Evolutionary conservation across 64 coral and sea anemone genomes (phyloP).

Genomic region (Actinia tenebrosa): DNA sequence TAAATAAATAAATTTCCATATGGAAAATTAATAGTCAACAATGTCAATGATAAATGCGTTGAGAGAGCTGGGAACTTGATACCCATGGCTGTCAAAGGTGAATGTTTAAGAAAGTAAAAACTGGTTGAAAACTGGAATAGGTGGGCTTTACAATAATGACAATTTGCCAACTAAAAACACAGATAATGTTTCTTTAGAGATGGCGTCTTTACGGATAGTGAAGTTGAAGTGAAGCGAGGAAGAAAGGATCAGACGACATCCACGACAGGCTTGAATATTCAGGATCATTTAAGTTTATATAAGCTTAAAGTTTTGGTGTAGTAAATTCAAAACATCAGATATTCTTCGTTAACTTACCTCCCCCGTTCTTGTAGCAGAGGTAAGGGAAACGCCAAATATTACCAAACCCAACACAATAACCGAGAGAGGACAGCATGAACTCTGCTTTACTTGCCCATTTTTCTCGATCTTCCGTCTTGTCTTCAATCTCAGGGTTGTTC

Average conservation of each 20-base stretch:
- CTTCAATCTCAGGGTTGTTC: constrained; percentile 1
- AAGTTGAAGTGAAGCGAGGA: no score
- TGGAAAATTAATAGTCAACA: background rate
- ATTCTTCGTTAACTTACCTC: constrained; percentile 17
- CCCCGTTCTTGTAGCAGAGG: constrained; percentile 45
- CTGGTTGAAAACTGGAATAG: background rate
- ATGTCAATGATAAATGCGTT: background rate
- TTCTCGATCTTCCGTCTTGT: background rate
- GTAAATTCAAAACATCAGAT: background rate
- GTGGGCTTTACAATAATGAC: background rate
- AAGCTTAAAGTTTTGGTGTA: no score
- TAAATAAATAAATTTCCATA: background rate
- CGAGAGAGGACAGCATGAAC: constrained; percentile 20
- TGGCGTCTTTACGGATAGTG: background rate
- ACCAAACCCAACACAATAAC: constrained; percentile 39
- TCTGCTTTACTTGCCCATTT: constrained; percentile 32
- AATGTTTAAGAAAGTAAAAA: background rate
- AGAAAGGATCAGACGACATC: no score
- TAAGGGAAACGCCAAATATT: constrained; percentile 47
- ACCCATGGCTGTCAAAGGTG: background rate
- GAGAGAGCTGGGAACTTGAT: background rate
- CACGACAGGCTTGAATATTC: no score
- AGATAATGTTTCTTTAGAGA: background rate
- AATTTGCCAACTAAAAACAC: background rate
- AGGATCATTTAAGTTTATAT: no score